These are phyloP conservation scores for Tetranychus urticae DNA, from an alignment of 1,140 invertebrate species.

Conservation along the genomic window DNA sequence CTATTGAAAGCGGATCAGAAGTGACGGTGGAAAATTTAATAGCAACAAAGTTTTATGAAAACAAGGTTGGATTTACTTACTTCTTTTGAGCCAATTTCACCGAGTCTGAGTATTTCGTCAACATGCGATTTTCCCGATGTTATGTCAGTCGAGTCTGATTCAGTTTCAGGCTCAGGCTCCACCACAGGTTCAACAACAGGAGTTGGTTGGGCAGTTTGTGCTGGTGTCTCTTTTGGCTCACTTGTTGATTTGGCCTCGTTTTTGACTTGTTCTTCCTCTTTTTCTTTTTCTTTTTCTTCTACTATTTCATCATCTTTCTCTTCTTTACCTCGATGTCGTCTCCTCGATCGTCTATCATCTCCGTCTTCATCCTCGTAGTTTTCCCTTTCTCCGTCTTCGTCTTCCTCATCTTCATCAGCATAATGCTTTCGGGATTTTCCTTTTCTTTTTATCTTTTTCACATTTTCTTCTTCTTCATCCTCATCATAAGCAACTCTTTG, in stretches of 20 bases:
- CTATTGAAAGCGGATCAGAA: conserved; percentile 12
- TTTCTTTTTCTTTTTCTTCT: conserved; percentile 6
- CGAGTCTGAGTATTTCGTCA: conserved; percentile 47
- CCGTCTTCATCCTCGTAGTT: conserved; percentile 7
- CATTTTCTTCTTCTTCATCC: conserved; percentile 4
- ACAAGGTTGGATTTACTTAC: neutral
- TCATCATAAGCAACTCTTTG: conserved; percentile 1
- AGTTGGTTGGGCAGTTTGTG: neutral
- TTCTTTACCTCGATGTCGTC: conserved; percentile 4
- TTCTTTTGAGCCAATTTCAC: conserved; percentile 29
- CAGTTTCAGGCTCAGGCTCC: neutral
- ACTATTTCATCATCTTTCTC: conserved; percentile 1
- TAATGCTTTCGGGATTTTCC: conserved; percentile 2
- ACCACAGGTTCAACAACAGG: neutral
- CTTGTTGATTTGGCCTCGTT: conserved; percentile 4
- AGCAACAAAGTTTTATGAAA: neutral
- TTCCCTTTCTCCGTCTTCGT: conserved; percentile 6
- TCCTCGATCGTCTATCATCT: conserved; percentile 1
- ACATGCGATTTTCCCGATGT: conserved; percentile 48
- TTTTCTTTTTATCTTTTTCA: neutral
- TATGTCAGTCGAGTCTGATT: conserved; percentile 1
- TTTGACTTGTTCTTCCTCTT: conserved; percentile 3
- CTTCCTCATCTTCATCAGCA: conserved; percentile 2
- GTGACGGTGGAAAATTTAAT: neutral
- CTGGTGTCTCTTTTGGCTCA: neutral